Base-by-base conservation (phyloP, 1,140 invertebrate species). In the Hylaeus volcanicus region DNA sequence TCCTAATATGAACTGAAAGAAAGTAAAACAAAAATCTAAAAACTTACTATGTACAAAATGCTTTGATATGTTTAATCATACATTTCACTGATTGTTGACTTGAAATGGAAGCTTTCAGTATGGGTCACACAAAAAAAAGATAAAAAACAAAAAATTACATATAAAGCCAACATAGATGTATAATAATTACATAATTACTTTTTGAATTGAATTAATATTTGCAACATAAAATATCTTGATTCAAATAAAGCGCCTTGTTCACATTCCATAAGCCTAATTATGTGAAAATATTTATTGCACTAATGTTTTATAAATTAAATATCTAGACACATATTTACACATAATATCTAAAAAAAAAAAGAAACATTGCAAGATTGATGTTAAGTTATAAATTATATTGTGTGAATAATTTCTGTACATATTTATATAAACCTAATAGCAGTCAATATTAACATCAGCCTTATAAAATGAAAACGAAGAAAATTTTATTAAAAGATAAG, bases 211-310 rank as follows among this genome's bases (percentile, higher is more conserved):
- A 65, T 64, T 63, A 15, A 48, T 73, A 56, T 66, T 26, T 48
- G 12, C 53, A 74, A 56, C 41, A 73, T 26, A 4, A 70, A 55
- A 48, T 74, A 74, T 74, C 37, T 74, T 73, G 26, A 74, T 58
- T 56, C 51, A 79, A 79, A 79, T 79, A 79, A 79, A 79, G 61
- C 65, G 51, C 65, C 41, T 64, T 26, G 11, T 79, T 79, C 43
- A 79, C 77, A 79, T 79, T 79, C 77, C 77, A 79, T 64, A 79
- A 79, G 61, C 37, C 43, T 65, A 79, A 79, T 74, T 79, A 66
- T 55, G 11, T 58, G 15, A 74, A 79, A 74, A 11, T 79, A 79
- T 79, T 74, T 79, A 79, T 79, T 74, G 26, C 48, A 79, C 26
- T 26, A 78, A 78, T 63, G 53, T 61, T 78, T 15, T 63, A 37